A percentile compares a stretch with the other conserved stretches of the same genome.
Conservation (phyloP, 2,113 vertebrate species). For the Chlorodrepanis virens region DNA sequence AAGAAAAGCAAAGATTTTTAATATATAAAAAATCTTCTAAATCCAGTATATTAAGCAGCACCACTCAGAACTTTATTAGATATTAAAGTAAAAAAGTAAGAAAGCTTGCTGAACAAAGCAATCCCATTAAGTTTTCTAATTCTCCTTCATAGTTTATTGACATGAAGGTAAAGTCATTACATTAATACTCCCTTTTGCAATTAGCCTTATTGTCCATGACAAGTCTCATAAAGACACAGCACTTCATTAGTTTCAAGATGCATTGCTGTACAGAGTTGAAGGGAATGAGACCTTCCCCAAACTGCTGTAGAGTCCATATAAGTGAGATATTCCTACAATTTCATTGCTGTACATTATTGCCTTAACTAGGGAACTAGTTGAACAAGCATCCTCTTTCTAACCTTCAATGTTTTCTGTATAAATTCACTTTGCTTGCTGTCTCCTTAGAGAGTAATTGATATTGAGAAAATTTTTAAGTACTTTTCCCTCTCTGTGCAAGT, state of each 20-base stretch:
- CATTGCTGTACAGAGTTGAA: not conserved
- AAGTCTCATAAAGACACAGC: conserved; percentile 25
- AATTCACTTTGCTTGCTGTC: not conserved
- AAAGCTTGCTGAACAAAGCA: conserved; percentile 2
- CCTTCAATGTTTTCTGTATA: not conserved
- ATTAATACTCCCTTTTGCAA: conserved; percentile 27
- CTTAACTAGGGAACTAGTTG: not conserved
- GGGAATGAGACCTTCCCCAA: not conserved
- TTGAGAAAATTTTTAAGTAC: not conserved
- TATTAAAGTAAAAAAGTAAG: not conserved
- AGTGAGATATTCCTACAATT: not conserved
- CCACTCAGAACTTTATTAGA: not conserved
- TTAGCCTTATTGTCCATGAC: conserved; percentile 62
- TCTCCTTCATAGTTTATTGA: conserved; percentile 49
- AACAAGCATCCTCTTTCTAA: not conserved
- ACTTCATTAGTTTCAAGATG: conserved; percentile 54
- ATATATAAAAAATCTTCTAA: not conserved
- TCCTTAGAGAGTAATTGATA: not conserved
- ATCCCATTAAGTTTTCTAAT: not conserved
- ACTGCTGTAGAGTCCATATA: not conserved
- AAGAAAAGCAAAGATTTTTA: not conserved
- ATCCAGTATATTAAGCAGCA: not conserved
- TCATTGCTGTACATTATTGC: not conserved
- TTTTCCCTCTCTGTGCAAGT: not conserved
- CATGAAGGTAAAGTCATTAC: conserved; percentile 26